These are phyloP conservation scores for Brachirus orientalis DNA, from an alignment of 2,113 vertebrate genomes.

Conservation along the genomic window DNA sequence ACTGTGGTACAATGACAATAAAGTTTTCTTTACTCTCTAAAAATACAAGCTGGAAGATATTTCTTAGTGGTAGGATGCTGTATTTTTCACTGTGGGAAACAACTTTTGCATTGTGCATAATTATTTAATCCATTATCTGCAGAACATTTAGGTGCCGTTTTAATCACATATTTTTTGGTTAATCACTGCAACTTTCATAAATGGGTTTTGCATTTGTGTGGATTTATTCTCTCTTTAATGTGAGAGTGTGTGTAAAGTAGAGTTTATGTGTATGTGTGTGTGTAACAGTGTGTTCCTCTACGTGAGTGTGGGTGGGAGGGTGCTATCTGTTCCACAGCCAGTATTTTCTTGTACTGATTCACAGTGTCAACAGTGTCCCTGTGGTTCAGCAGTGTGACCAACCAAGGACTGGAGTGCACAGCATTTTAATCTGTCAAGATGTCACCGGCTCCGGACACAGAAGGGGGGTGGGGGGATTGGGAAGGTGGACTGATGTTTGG, in stretches of 20 bases:
- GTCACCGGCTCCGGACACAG: slow-evolving; percentile 48
- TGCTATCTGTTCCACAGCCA: slow-evolving; percentile 24
- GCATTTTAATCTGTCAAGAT: slow-evolving; percentile 75
- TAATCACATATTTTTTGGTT: not conserved
- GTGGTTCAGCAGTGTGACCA: slow-evolving; percentile 46
- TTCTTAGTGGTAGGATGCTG: too few relatives aligned
- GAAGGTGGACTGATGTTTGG: slow-evolving; percentile 4
- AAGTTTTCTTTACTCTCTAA: too few relatives aligned
- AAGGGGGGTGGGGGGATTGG: not conserved
- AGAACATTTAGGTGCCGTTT: too few relatives aligned
- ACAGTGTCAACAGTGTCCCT: slow-evolving; percentile 26
- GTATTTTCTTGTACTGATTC: slow-evolving; percentile 62
- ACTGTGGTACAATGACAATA: too few relatives aligned
- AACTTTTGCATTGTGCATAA: too few relatives aligned
- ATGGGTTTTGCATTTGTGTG: not conserved
- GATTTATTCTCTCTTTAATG: not conserved
- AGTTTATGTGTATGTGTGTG: not conserved
- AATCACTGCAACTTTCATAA: not conserved
- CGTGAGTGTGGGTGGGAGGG: not conserved
- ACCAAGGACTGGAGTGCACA: slow-evolving; percentile 43
- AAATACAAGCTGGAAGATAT: not conserved
- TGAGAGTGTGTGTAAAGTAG: not conserved
- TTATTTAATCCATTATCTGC: too few relatives aligned
- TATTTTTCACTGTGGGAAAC: too few relatives aligned
- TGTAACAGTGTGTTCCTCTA: not conserved